Base-by-base conservation (phyloP, 2,888 invertebrate species). In the Campopleginae sp. region DNA sequence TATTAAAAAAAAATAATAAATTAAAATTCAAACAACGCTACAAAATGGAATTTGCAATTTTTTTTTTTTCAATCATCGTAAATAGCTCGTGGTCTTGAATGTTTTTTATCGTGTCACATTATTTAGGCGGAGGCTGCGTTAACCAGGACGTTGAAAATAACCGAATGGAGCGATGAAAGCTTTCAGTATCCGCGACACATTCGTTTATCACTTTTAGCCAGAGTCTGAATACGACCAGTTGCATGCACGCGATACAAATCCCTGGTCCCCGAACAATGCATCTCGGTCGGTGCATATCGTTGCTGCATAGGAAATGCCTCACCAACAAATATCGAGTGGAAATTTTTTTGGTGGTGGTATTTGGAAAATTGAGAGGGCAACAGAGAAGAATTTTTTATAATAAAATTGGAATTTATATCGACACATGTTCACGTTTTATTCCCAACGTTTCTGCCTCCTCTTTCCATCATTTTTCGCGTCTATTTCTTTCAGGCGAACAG, bases 361-460 rank as follows among this genome's bases (percentile, higher is more conserved):
- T 27, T 58, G 12, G 0, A 54, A 54, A 54, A 54, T 54, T 54
- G 54, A 23, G 44, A 23, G 38, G 27, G 6, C 58, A n/a, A 76
- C 5, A 38, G 38, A 76, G 4, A 76, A 19, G 1, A n/a, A 61
- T 31, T 23, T 38, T 23, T 33, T 66, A 81, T 82, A 65, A 81
- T 81, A 85, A 85, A 85, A 79, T 78, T 81, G 81, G 81, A 85
- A 85, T 85, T 85, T 81, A 85, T 78, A 85, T 85, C 78, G 81
- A 78, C 61, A 46, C 74, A 61, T 81, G 81, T 75, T 70, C 54
- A 75, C 84, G 63, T 81, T 66, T 75, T 38, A 38, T 38, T 38
- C 38, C 48, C 44, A 81, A 70, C 44, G 70, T 74, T 63, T 68
- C 44, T 17, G 54, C 23, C 54, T 54, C 42, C 23, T 17, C 19